Conservation (phyloP, 1,140 invertebrate species). For the Neelides sp. region DNA sequence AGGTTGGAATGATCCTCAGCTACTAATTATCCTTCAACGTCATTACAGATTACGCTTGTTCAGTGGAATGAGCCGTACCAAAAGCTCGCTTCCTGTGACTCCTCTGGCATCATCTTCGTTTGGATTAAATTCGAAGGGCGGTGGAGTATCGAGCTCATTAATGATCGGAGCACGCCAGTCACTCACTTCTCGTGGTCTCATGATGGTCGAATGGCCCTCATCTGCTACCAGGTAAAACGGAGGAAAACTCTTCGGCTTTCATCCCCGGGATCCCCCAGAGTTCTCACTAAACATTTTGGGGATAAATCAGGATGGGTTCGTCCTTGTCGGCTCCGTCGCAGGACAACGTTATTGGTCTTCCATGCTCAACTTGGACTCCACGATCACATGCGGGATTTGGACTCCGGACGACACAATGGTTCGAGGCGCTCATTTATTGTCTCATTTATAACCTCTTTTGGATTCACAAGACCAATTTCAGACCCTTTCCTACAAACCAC, state of each 20-base stretch:
- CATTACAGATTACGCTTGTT: slow-evolving; percentile 73
- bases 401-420: slow-evolving; percentile 91
- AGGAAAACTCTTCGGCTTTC: neutral
- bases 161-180: slow-evolving; percentile 90
- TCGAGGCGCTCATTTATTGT: too few species aligned
- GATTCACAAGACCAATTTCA: too few species aligned
- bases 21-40: too few species aligned
- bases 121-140: slow-evolving; percentile 97
- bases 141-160: slow-evolving; percentile 95
- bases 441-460: too few species aligned
- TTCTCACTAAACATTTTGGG: neutral
- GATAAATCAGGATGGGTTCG: slow-evolving; percentile 80
- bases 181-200: slow-evolving; percentile 81
- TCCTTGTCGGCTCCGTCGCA: slow-evolving; percentile 87
- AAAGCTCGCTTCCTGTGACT: slow-evolving; percentile 94
- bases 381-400: slow-evolving; percentile 93
- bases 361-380: slow-evolving; percentile 83
- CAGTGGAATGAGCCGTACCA: slow-evolving; percentile 99
- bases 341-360: slow-evolving; percentile 97
- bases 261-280: neutral
- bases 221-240: slow-evolving; percentile 86
- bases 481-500: too few species aligned
- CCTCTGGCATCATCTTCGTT: slow-evolving; percentile 94
- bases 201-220: slow-evolving; percentile 93
- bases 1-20: too few species aligned